phyloP scores from a whole-genome alignment of 2,888 invertebrate genomes.

The Cremastobaeus sp. region DNA sequence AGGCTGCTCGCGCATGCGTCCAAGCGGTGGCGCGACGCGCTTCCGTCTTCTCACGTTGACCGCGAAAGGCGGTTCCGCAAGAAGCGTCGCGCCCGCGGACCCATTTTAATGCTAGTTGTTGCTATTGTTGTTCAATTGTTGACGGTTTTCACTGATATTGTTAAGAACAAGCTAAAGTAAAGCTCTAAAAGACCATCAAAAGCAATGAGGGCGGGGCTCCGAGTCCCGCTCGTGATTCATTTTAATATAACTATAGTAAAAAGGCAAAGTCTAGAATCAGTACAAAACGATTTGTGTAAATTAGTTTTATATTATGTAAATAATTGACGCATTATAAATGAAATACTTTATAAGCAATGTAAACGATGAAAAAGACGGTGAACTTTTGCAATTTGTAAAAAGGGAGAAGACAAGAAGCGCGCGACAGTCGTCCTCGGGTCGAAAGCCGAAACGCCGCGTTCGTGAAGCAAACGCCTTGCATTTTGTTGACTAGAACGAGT shows the following conservation, averaged over 20 bases:
- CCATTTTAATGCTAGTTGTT: conserved; percentile 42
- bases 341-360: conserved; percentile 41
- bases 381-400: conserved; percentile 40
- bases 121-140: conserved; percentile 52
- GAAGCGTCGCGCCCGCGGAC: background rate
- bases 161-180: conserved; percentile 13
- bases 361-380: conserved; percentile 8
- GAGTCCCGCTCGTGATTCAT: conserved; percentile 25
- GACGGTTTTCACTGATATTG: conserved; percentile 47
- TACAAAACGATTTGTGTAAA: conserved; percentile 41
- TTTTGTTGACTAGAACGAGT: conserved; percentile 41
- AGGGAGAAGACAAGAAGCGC: conserved; percentile 8
- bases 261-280: conserved; percentile 28
- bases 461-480: conserved; percentile 23
- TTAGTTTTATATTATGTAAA: conserved; percentile 55
- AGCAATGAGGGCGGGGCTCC: conserved; percentile 23
- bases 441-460: conserved; percentile 21
- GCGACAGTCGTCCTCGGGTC: conserved; percentile 14
- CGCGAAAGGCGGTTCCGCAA: background rate
- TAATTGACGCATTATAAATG: conserved; percentile 44
- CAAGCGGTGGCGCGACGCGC: background rate
- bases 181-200: background rate
- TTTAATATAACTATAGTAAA: conserved; percentile 24
- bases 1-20: background rate
- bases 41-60: conserved; percentile 1